A percentile compares a stretch with the other conserved stretches of the same genome.
phyloP scores from a whole-genome alignment of 1,140 invertebrate species.

The Gryllus bimaculatus region DNA sequence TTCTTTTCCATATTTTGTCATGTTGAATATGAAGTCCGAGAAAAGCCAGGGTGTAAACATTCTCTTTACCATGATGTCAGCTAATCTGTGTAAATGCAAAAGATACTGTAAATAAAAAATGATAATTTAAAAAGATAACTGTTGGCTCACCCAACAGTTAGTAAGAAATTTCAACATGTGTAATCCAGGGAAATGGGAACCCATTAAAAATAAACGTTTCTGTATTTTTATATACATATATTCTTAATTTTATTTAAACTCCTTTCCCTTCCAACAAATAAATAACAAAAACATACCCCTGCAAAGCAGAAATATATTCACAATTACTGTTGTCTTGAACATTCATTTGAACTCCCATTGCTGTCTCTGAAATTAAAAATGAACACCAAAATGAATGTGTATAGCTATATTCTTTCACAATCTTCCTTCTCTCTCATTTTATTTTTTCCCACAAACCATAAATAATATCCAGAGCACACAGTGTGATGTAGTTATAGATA shows the following conservation, averaged over 20 bases:
- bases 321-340: constrained; percentile 60
- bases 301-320: constrained; percentile 61
- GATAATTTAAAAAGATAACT: background rate
- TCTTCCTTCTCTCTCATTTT: background rate
- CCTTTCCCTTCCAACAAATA: background rate
- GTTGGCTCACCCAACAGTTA: too few species aligned
- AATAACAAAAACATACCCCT: constrained; percentile 29
- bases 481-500: constrained; percentile 41
- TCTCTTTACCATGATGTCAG: background rate
- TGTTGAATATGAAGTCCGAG: background rate
- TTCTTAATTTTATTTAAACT: background rate
- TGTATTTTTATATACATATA: too few species aligned
- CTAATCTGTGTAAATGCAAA: background rate
- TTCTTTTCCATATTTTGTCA: background rate
- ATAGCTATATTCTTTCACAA: too few species aligned
- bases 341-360: constrained; percentile 70
- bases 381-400: too few species aligned
- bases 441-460: constrained; percentile 39
- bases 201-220: too few species aligned
- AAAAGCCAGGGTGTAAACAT: background rate
- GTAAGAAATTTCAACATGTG: too few species aligned
- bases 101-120: background rate
- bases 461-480: constrained; percentile 51
- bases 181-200: too few species aligned
- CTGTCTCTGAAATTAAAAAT: constrained; percentile 59